A percentile compares a stretch with the other conserved stretches of the same genome.
Conservation (phyloP, 53 echinoderm and acorn worm species). For the Apostichopus leukothele region DNA sequence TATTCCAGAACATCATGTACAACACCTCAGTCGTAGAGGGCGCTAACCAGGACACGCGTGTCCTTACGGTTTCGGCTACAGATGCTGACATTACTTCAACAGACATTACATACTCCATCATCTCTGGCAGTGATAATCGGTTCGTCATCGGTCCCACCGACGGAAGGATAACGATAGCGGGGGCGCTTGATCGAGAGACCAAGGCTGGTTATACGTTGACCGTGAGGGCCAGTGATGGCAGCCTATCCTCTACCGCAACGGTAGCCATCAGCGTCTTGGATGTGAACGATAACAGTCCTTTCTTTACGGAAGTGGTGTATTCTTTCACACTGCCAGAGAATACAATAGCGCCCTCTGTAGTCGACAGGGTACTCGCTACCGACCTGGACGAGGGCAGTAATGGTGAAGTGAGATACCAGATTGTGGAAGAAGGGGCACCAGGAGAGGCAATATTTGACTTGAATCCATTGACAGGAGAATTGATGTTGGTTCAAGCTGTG, state of each 20-base stretch:
- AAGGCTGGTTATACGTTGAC: conserved; percentile 58
- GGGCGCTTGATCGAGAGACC: conserved; percentile 69
- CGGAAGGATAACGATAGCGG: conserved; percentile 67
- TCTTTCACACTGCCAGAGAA: conserved; percentile 79
- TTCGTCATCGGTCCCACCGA: conserved; percentile 66
- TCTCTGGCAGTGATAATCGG: conserved; percentile 58
- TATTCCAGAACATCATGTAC: conserved; percentile 60
- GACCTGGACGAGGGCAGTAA: conserved; percentile 82
- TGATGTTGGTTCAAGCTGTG: conserved; percentile 58
- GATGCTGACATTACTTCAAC: conserved; percentile 71
- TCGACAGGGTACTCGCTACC: conserved; percentile 68
- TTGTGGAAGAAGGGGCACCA: conserved; percentile 80
- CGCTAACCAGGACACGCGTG: conserved; percentile 44
- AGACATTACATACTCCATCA: conserved; percentile 75
- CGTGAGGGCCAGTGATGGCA: conserved; percentile 77
- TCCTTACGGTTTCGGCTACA: conserved; percentile 61
- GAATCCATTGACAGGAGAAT: conserved; percentile 72
- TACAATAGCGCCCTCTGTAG: conserved; percentile 46
- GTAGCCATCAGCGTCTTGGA: conserved; percentile 73
- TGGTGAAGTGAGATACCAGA: conserved; percentile 72
- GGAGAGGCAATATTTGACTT: conserved; percentile 80
- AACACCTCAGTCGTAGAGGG: conserved; percentile 76
- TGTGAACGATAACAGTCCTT: conserved; percentile 79
- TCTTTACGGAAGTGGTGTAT: conserved; percentile 63
- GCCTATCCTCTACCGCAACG: conserved; percentile 54